A percentile compares a stretch with the other conserved stretches of the same genome.
Evolutionary conservation across 1,140 invertebrate species (phyloP).

Genomic region (Achatina immaculata): DNA sequence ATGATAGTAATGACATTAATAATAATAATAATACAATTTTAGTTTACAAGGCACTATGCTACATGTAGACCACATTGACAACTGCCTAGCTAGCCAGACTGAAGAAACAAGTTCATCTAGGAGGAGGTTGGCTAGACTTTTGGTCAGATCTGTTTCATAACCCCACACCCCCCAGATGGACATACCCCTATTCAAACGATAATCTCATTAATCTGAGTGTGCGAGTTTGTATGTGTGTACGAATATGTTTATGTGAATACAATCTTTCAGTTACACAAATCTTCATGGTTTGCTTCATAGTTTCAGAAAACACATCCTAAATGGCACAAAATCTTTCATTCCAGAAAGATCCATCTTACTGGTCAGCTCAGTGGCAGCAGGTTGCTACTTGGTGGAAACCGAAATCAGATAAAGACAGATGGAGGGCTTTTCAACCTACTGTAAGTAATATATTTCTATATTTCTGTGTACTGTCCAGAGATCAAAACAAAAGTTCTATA

Average conservation of each 20-base stretch:
- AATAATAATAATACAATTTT: not conserved
- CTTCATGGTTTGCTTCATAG: no score
- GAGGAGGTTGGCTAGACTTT: no score
- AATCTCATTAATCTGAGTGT: not conserved
- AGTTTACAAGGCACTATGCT: not conserved
- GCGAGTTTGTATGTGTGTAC: not conserved
- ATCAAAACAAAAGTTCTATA: no score
- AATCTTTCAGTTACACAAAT: no score
- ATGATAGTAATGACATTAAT: not conserved
- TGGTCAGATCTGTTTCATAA: no score
- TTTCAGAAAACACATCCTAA: no score
- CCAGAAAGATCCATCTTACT: not conserved
- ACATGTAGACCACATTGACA: no score
- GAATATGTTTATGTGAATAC: not conserved
- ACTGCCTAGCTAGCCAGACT: no score
- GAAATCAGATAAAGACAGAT: constrained; percentile 4
- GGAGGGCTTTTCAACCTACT: constrained; percentile 15
- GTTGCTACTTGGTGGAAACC: constrained; percentile 21
- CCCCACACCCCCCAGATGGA: no score
- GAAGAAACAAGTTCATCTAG: no score
- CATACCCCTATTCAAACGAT: no score
- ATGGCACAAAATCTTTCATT: not conserved
- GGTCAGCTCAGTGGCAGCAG: not conserved
- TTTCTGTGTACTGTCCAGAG: no score
- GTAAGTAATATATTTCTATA: not conserved